These are phyloP conservation scores for Tetramorium alpestre DNA, from an alignment of 1,140 invertebrate genomes.

Conservation along the genomic window DNA sequence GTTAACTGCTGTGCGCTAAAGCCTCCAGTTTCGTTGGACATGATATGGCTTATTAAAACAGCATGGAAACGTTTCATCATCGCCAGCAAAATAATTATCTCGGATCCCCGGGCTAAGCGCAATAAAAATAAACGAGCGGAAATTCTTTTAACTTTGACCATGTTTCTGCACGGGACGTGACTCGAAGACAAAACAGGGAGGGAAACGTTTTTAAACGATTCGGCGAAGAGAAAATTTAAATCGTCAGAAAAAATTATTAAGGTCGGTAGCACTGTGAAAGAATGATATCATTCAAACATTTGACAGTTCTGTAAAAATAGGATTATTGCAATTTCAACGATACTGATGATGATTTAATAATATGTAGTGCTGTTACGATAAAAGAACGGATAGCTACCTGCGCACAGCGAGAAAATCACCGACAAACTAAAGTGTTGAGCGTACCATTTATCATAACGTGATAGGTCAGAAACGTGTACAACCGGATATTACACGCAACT, in stretches of 20 bases:
- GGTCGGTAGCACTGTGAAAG: neutral
- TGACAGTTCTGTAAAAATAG: neutral
- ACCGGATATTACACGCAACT: constrained; percentile 53
- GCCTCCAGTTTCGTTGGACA: constrained; percentile 28
- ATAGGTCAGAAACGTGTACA: constrained; percentile 47
- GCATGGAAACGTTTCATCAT: neutral
- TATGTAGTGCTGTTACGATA: constrained; percentile 4
- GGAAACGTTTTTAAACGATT: neutral
- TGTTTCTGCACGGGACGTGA: neutral
- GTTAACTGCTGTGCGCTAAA: constrained; percentile 17
- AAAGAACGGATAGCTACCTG: neutral
- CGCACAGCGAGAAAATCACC: constrained; percentile 28
- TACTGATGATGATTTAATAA: constrained; percentile 38
- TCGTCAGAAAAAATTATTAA: neutral
- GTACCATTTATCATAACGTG: constrained; percentile 40
- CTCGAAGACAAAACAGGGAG: neutral
- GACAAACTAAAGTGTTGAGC: constrained; percentile 6
- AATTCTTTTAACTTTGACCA: constrained; percentile 10
- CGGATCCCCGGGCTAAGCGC: neutral
- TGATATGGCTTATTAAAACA: constrained; percentile 15
- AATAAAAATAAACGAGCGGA: constrained; percentile 1
- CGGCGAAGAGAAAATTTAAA: neutral
- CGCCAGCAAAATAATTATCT: constrained; percentile 2
- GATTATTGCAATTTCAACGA: neutral
- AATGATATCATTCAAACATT: neutral